A percentile compares a stretch with the other conserved stretches of the same genome.
Conservation (phyloP, 2,113 vertebrate species). For the Xenopus borealis region DNA sequence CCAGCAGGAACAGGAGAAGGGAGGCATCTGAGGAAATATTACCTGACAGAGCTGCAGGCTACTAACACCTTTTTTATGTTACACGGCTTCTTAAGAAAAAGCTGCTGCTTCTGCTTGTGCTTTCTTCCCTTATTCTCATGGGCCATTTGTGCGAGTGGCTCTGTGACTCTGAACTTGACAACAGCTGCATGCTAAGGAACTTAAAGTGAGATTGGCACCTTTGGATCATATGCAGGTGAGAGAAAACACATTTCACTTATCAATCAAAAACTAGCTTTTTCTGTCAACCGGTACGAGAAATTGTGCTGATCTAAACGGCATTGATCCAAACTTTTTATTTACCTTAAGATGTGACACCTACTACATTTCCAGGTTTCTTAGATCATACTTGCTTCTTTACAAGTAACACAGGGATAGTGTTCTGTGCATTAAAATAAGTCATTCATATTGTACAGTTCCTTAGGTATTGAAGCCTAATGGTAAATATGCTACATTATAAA, state of each 20-base stretch:
- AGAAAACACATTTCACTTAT: conserved; percentile 60
- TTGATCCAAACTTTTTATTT: conserved; percentile 61
- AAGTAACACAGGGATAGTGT: conserved; percentile 44
- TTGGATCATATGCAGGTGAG: conserved; percentile 60
- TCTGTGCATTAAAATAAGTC: conserved; percentile 50
- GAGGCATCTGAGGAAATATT: conserved; percentile 54
- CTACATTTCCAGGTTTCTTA: conserved; percentile 58
- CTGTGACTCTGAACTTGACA: conserved; percentile 62
- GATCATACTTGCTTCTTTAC: conserved; percentile 53
- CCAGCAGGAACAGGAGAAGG: conserved; percentile 49
- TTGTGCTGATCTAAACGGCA: conserved; percentile 61
- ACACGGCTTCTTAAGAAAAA: conserved; percentile 54
- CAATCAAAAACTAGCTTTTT: conserved; percentile 49
- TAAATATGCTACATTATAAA: not conserved
- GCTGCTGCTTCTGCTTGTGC: conserved; percentile 55
- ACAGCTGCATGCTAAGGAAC: conserved; percentile 59
- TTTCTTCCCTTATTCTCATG: conserved; percentile 66
- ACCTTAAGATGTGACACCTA: conserved; percentile 54
- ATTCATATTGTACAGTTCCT: conserved; percentile 41
- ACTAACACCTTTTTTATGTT: conserved; percentile 59
- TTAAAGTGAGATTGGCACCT: conserved; percentile 63
- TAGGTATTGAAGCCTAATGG: not conserved
- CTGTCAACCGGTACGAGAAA: conserved; percentile 50
- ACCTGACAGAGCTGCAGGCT: conserved; percentile 58
- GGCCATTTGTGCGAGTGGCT: conserved; percentile 60